These are phyloP conservation scores for Cantharis nigra DNA, from an alignment of 2,888 invertebrate genomes.

Conservation along the genomic window DNA sequence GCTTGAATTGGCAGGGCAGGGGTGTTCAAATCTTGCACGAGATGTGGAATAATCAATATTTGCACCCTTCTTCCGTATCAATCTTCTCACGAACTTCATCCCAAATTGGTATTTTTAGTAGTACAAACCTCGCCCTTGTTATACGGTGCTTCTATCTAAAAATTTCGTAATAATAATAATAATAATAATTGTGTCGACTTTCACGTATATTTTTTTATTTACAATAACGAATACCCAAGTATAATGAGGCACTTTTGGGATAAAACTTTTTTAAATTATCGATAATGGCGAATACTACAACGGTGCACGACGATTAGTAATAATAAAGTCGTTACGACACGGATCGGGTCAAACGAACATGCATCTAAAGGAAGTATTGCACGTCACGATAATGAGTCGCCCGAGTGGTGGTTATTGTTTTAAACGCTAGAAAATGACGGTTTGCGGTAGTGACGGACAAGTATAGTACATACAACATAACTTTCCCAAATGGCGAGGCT, in stretches of 20 bases:
- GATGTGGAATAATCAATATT: slow-evolving; percentile 55
- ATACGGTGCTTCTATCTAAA: not conserved
- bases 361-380: not conserved
- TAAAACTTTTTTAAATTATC: not conserved
- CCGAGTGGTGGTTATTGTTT: slow-evolving; percentile 10
- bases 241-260: not conserved
- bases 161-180: not conserved
- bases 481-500: slow-evolving; percentile 33
- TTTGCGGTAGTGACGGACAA: slow-evolving; percentile 15
- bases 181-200: not conserved
- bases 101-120: slow-evolving; percentile 16
- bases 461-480: slow-evolving; percentile 20
- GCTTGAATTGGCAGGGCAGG: slow-evolving; percentile 29
- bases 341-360: not conserved
- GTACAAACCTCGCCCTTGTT: slow-evolving; percentile 8
- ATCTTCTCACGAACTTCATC: slow-evolving; percentile 20
- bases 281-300: not conserved
- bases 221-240: not conserved
- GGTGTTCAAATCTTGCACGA: slow-evolving; percentile 35
- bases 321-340: not conserved
- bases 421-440: slow-evolving; percentile 19
- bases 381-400: slow-evolving; percentile 4
- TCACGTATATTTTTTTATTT: not conserved
- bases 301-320: not conserved
- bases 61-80: slow-evolving; percentile 42